Evolutionary conservation across 1,140 invertebrate genomes (phyloP), one percentile per base, ranked within the genome.

Genomic region (Drosophila orosa): DNA sequence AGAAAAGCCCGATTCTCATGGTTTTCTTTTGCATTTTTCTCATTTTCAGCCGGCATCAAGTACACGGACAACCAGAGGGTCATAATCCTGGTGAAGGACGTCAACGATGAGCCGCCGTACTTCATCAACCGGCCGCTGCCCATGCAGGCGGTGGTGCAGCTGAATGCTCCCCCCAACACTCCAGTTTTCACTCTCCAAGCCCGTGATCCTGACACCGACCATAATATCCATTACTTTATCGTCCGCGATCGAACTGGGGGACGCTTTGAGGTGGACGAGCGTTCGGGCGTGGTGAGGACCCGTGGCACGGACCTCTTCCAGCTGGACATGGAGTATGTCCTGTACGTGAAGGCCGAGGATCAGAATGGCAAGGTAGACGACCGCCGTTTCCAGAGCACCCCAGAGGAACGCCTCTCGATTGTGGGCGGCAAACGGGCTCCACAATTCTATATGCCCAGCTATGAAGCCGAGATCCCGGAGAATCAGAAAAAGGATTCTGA

Each of bases 401-500:
- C 96, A 6, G 98, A 98, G 91, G 97, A 98, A 90, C 93, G 97
- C 2, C 92, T 98, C 8, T 98, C 97, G 19, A 98, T 98, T 90
- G 97, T 98, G 19, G 98, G 97, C 22, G 98, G 97, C 45, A 98
- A 98, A 92, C 93, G 97, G 17, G 96, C 97, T 1, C 98, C 98
- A 0, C 98, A 98, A 91, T 98, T 98, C 92, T 98, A 98, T 89
- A 96, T 98, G 94, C 95, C 96, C 5, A 96, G 95, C 78, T 98
- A 98, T 91, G 97, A 98, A 90, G 97, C 97, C 0, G 97, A 98
- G 92, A 98, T 98, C 84, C 97, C 97, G 2, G 98, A 98, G 92
- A 98, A 98, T 92, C 97, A 98, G 92, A 97, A 97, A 92, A 98
- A 98, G 92, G 97, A 98, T 92, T 98, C 97, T 24, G 97, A 98